A percentile compares a stretch with the other conserved stretches of the same genome.
Conservation (phyloP, 2,113 vertebrate species). For the Oxygymnocypris stewartii region DNA sequence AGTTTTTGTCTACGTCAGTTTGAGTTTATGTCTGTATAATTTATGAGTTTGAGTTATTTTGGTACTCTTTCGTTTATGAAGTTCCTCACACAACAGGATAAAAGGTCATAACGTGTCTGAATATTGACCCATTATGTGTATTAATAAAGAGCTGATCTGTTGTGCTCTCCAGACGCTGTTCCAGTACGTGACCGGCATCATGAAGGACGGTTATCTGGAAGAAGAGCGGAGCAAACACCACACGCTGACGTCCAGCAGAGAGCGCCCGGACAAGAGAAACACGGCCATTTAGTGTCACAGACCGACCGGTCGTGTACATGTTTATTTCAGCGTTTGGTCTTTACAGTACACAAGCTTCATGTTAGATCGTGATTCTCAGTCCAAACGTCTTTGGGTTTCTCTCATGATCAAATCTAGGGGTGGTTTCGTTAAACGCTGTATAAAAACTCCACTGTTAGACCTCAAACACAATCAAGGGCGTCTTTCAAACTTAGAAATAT, state of each 20-base stretch:
- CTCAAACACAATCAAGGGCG: not conserved
- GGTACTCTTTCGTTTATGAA: too few relatives aligned
- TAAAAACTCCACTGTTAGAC: not conserved
- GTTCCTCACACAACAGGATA: too few relatives aligned
- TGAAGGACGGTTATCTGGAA: conserved; percentile 72
- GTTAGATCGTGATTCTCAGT: not conserved
- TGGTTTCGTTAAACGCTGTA: not conserved
- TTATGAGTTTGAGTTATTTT: too few relatives aligned
- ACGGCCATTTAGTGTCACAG: conserved; percentile 62
- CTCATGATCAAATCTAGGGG: not conserved
- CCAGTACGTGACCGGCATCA: conserved; percentile 71
- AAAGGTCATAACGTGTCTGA: too few relatives aligned
- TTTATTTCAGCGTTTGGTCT: conserved; percentile 58
- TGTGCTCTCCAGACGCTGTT: conserved; percentile 69
- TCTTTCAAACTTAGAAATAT: not conserved
- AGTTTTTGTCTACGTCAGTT: too few relatives aligned
- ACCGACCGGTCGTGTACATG: conserved; percentile 56
- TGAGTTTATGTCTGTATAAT: too few relatives aligned
- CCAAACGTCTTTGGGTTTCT: not conserved
- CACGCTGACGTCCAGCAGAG: conserved; percentile 57
- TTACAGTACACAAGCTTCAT: not conserved
- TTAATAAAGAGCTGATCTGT: too few relatives aligned
- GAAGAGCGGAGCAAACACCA: conserved; percentile 65
- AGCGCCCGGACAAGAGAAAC: conserved; percentile 71
- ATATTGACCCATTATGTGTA: too few relatives aligned